Base-by-base conservation (phyloP, 2,113 vertebrate genomes). In the Petromus typicus region DNA sequence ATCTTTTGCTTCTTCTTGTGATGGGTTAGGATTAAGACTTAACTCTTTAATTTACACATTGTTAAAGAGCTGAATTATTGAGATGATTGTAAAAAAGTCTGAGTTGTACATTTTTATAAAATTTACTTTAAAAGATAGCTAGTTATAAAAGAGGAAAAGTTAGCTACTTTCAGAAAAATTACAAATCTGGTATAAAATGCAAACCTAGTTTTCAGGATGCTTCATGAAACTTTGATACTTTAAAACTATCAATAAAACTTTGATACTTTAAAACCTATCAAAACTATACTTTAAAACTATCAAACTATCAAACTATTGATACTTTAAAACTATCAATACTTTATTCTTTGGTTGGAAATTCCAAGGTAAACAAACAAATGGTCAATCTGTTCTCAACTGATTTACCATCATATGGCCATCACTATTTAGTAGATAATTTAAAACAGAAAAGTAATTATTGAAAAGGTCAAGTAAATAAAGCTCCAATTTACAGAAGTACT, bases 1-100 rank as follows among this genome's bases (percentile, higher is more conserved):
- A 76, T 92, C 57, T 63, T 76, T 89, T 92, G 81, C 56, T 56
- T 94, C 40, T 94, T 78, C 79, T 59, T 59, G 9, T 93, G 69
- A 80, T 87, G 79, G 45, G 37, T 92, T 92, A 90, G 54, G 93
- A 91, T 75, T 94, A 25, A 5, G 48, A 92, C 43, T 79, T 92
- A 71, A 81, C 79, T 89, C 43, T 89, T 90, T 69, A 2, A 89
- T n/a, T 82, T 94, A 45, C 5, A 48, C 2, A 59, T 69, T 86
- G 89, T 89, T 81, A 40, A 78, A 67, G 92, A 66, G 59, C 37
- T 93, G 30, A 85, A 51, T n/a, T 80, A 88, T 11, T 30, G 18
- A 48, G n/a, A 67, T 80, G 16, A 64, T 78, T 54, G 90, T 78
- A 43, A 75, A 95, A 88, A 95, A 88, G 25, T 73, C n/a, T 91